phyloP scores from a whole-genome alignment of 1,140 invertebrate species.

The Scaptomyza montana region DNA sequence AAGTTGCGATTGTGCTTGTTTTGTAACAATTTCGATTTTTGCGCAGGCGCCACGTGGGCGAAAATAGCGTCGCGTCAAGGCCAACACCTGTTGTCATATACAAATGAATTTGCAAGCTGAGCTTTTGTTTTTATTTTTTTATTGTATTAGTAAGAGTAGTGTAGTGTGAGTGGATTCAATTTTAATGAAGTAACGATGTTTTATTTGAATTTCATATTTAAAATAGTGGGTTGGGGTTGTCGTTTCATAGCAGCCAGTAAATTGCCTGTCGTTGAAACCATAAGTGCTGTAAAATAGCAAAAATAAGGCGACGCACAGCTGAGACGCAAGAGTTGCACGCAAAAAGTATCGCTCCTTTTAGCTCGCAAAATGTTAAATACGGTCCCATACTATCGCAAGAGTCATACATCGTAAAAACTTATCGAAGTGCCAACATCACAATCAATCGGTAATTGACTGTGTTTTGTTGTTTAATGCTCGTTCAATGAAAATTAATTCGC shows the following conservation, averaged over 20 bases:
- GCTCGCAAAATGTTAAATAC: not conserved
- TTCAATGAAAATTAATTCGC: conserved; percentile 46
- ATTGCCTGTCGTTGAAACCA: no score
- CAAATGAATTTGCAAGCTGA: not conserved
- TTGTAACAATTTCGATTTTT: not conserved
- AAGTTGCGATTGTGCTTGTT: not conserved
- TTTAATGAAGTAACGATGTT: not conserved
- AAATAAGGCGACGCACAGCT: not conserved
- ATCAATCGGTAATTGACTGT: conserved; percentile 35
- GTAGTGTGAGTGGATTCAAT: no score
- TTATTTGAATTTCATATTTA: not conserved
- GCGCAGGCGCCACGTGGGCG: conserved; percentile 10
- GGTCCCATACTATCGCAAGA: conserved; percentile 5
- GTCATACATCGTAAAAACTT: not conserved
- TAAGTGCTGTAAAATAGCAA: not conserved
- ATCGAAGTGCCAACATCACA: conserved; percentile 28
- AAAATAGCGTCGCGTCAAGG: not conserved
- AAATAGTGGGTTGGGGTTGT: conserved; percentile 24
- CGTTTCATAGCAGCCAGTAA: conserved; percentile 11
- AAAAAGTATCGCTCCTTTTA: conserved; percentile 25
- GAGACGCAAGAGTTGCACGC: not conserved
- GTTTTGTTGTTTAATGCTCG: conserved; percentile 50
- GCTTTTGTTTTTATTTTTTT: no score
- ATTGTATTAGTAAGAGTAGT: no score
- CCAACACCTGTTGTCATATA: not conserved